Percentiles rank a stretch among this genome's conserved stretches.
Conservation (phyloP, 2,888 invertebrate species). For the Sylvicola cinctus region DNA sequence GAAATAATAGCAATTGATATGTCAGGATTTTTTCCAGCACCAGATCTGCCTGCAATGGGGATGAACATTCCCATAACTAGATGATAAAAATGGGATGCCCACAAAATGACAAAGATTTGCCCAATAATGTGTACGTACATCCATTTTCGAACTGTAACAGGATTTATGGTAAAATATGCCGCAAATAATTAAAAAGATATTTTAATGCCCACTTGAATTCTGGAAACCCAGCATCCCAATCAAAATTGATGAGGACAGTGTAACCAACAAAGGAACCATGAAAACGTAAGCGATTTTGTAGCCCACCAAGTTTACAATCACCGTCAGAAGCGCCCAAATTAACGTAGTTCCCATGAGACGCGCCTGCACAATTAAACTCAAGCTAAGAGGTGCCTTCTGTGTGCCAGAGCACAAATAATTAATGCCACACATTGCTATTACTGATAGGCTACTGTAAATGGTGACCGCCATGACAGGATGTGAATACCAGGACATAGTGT, state of each 20-base stretch:
- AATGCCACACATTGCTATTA: conserved; percentile 7
- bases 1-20: conserved; percentile 23
- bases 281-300: conserved; percentile 15
- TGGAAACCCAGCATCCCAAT: conserved; percentile 13
- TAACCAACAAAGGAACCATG: conserved; percentile 13
- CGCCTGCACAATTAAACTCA: conserved; percentile 16
- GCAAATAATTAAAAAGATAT: conserved; percentile 1
- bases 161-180: conserved; percentile 1
- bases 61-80: conserved; percentile 17
- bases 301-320: conserved; percentile 14
- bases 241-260: conserved; percentile 12
- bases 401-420: conserved; percentile 1
- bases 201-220: conserved; percentile 13
- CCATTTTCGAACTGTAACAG: conserved; percentile 14
- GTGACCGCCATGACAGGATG: conserved; percentile 13
- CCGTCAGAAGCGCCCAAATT: conserved; percentile 14
- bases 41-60: conserved; percentile 27
- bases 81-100: conserved; percentile 15
- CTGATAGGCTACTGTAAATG: conserved; percentile 13
- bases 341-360: conserved; percentile 15
- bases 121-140: conserved; percentile 15
- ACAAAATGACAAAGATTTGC: conserved; percentile 14
- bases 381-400: conserved; percentile 12
- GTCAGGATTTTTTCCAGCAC: conserved; percentile 26
- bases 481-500: conserved; percentile 17